Evolutionary conservation across 2,888 invertebrate species (phyloP).

Genomic region (Spatulosminthurus flaviceps): DNA sequence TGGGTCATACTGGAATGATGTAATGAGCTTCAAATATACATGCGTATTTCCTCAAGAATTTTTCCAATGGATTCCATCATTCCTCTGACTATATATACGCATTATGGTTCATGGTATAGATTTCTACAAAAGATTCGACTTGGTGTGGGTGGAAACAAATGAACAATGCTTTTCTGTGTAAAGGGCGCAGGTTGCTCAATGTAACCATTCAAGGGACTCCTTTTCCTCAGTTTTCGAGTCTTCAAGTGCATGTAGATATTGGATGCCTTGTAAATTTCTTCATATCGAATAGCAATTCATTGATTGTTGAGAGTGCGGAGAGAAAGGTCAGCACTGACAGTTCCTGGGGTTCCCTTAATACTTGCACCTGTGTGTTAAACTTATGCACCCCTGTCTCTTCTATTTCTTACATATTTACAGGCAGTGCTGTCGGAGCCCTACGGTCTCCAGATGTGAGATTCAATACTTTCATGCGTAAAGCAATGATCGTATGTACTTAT

Average conservation of each 20-base stretch:
- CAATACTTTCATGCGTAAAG: no score
- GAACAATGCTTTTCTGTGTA: background rate
- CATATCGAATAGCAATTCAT: background rate
- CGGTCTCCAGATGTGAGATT: background rate
- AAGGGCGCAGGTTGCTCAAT: background rate
- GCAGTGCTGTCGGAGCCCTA: background rate
- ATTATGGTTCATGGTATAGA: no score
- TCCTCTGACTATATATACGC: no score
- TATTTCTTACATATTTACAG: no score
- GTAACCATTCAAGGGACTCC: background rate
- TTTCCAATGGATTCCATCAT: no score
- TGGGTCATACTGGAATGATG: no score
- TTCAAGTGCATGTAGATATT: background rate
- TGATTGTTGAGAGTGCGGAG: background rate
- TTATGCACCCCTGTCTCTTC: background rate
- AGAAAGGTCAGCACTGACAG: background rate
- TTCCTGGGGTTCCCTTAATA: background rate
- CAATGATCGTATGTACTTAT: no score
- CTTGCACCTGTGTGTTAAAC: background rate
- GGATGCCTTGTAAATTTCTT: background rate
- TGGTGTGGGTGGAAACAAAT: conserved; percentile 10
- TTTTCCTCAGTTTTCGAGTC: background rate
- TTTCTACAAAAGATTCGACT: conserved; percentile 5
- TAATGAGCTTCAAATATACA: no score
- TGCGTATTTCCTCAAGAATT: no score